These are phyloP conservation scores for Heterochromis multidens DNA, from an alignment of 2,113 vertebrate species.

Conservation along the genomic window DNA sequence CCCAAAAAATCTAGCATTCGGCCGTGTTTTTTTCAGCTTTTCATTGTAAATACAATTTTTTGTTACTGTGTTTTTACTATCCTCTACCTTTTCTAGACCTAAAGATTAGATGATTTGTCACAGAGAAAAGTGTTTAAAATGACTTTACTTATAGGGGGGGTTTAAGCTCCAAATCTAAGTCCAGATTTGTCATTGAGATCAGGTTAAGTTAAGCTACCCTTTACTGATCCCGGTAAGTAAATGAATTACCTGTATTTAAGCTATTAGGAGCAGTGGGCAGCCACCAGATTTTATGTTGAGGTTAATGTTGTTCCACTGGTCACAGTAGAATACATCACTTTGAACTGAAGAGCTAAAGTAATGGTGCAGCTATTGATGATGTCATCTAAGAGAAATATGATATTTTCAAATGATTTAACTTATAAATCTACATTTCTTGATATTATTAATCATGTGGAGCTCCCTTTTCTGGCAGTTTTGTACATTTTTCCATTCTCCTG, in stretches of 20 bases:
- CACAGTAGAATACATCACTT: slow-evolving; percentile 5
- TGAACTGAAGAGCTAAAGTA: slow-evolving; percentile 11
- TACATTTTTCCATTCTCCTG: slow-evolving; percentile 2
- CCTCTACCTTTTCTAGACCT: too few species aligned
- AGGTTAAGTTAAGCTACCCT: neutral
- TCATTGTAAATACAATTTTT: neutral
- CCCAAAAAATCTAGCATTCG: neutral
- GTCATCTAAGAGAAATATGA: slow-evolving; percentile 2
- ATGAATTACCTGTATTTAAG: neutral
- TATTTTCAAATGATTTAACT: neutral
- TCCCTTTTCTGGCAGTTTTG: neutral
- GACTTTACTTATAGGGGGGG: neutral
- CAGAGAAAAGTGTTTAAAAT: neutral
- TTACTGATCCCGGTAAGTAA: neutral
- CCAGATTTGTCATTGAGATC: neutral
- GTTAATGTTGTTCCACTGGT: neutral
- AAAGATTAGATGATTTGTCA: rapidly evolving
- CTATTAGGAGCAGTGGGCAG: neutral
- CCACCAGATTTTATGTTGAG: neutral
- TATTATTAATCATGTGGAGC: neutral
- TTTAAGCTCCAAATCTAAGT: neutral
- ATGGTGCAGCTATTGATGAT: neutral
- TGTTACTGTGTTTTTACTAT: neutral
- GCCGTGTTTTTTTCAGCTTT: neutral
- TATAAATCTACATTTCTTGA: neutral